phyloP scores from a whole-genome alignment of 2,113 vertebrate genomes.

The Hemibagrus wyckioides region DNA sequence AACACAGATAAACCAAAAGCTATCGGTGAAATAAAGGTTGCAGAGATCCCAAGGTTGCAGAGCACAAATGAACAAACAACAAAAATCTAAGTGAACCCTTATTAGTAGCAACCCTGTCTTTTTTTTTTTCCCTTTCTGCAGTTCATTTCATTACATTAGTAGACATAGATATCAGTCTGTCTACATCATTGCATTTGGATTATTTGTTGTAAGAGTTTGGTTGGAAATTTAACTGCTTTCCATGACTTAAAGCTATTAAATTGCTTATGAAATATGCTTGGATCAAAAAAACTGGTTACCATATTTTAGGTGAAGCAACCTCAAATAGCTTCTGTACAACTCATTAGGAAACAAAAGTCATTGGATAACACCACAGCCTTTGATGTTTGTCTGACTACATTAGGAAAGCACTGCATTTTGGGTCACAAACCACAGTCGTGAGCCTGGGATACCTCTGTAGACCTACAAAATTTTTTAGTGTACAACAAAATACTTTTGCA shows the following conservation, averaged over 20 bases:
- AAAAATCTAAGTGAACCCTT: neutral
- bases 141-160: neutral
- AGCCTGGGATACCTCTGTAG: neutral
- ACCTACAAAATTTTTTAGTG: neutral
- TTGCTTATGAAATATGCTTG: neutral
- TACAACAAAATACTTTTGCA: neutral
- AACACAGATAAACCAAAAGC: too few relatives aligned
- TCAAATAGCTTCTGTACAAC: constrained; percentile 1
- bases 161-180: neutral
- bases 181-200: neutral
- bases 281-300: constrained; percentile 1
- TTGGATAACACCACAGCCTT: neutral
- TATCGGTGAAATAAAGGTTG: neutral
- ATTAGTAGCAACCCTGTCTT: neutral
- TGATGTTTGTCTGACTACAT: neutral
- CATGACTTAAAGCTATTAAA: constrained; percentile 15
- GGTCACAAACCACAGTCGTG: neutral
- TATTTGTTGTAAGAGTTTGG: neutral
- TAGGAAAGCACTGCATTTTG: constrained; percentile 10
- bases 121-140: neutral
- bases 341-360: constrained; percentile 36
- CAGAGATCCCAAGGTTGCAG: neutral
- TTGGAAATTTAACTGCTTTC: constrained; percentile 22
- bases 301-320: constrained; percentile 10
- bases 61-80: neutral